Evolutionary conservation across 1,140 invertebrate species (phyloP), one percentile per base, ranked within the genome.

Genomic region (Diachasmimorpha longicaudata): DNA sequence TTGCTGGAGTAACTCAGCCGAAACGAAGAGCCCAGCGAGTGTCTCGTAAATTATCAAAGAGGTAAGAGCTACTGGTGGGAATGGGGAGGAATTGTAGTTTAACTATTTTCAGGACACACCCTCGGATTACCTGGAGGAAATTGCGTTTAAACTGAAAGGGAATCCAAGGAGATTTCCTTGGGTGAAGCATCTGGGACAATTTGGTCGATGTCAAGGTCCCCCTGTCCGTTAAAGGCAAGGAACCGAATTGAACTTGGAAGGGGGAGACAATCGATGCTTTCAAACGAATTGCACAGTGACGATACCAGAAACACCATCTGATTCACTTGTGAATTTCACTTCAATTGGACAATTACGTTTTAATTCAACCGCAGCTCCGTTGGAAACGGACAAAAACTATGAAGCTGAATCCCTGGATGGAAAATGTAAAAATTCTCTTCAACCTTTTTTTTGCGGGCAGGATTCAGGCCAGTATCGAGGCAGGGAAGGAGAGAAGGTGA

Each of bases 391-490:
- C n/a, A 68, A 68, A 68, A 42, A 36, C 13, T 16, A 68, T 19
- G 16, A 68, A 36, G 10, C n/a, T 31, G 4, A 68, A 37, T n/a
- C 25, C 25, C 10, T 39, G 14, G 14, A 68, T 16, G n/a, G 70
- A 72, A 36, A 58, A 72, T 14, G 31, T 36, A 58, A 55, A 52
- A 52, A 58, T 55, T 72, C 9, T 39, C 31, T 14, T 68, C 36
- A 68, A n/a, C 13, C 31, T 31, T 37, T 4, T 67, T 63, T 72
- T 72, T 55, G 48, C 55, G 52, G 31, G 52, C 39, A 25, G 13
- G 85, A 88, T 88, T 81, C 82, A 87, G 84, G 85, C 81, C 85
- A 86, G 81, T 79, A 81, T 79, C 80, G 79, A 83, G 39, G 52
- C 37, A 52, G 25, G 23, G 25, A 70, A 6, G 11, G 16, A 70